phyloP scores from a whole-genome alignment of 1,140 invertebrate genomes.

The Protaetia brevitarsis region DNA sequence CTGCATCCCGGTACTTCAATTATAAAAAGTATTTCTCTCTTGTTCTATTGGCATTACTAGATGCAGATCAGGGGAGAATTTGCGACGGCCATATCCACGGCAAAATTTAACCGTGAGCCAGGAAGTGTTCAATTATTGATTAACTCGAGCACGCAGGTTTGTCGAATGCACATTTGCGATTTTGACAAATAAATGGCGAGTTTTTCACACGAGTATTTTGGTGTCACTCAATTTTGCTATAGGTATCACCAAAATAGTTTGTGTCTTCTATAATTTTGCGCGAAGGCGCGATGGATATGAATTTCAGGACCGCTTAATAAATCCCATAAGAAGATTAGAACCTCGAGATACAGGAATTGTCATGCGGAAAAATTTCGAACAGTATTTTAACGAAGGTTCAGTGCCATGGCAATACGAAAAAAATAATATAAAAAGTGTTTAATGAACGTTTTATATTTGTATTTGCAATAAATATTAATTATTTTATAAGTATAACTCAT shows the following conservation, averaged over 20 bases:
- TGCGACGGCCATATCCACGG: not conserved
- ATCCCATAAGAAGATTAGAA: not conserved
- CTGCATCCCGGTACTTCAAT: not conserved
- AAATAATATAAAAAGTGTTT: too few species aligned
- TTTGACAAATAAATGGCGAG: not conserved
- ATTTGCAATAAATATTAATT: too few species aligned
- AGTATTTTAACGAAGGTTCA: not conserved
- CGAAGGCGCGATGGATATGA: not conserved
- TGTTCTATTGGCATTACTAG: not conserved
- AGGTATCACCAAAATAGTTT: not conserved
- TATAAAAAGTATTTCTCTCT: not conserved
- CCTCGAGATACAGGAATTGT: not conserved
- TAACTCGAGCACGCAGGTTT: not conserved
- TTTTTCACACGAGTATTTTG: not conserved
- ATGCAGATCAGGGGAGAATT: not conserved
- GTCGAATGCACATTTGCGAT: conserved; percentile 11
- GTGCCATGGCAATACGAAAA: too few species aligned
- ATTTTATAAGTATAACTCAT: too few species aligned
- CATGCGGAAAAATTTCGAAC: not conserved
- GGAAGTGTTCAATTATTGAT: not conserved
- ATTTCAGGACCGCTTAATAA: not conserved
- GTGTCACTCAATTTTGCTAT: not conserved
- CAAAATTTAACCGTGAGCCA: not conserved
- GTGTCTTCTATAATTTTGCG: not conserved
- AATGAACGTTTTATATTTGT: too few species aligned